phyloP scores from a whole-genome alignment of 2,113 vertebrate genomes.

The Nothocercus julius region DNA sequence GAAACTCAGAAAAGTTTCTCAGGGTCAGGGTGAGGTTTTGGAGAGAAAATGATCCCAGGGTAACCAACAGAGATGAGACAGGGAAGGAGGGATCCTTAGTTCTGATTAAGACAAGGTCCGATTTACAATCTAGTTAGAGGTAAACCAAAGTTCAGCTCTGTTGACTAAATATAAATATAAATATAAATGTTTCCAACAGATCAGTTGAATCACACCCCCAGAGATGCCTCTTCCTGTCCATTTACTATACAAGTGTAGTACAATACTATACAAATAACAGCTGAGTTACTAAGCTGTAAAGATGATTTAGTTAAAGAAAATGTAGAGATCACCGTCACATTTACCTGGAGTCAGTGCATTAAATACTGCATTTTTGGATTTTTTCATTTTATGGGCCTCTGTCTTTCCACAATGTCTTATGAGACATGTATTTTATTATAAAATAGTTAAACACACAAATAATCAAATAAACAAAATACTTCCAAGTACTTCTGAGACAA shows the following conservation, averaged over 20 bases:
- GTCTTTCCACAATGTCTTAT: background rate
- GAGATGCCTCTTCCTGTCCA: background rate
- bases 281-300: background rate
- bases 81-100: background rate
- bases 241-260: background rate
- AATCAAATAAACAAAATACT: background rate
- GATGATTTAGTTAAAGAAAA: background rate
- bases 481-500: background rate
- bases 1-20: background rate
- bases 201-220: background rate
- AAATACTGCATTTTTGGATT: background rate
- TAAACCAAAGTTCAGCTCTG: background rate
- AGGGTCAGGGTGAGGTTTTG: background rate
- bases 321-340: background rate
- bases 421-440: background rate
- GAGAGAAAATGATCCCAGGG: background rate
- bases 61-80: background rate
- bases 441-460: background rate
- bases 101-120: background rate
- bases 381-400: background rate
- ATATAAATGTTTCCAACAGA: background rate
- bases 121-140: background rate
- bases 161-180: background rate
- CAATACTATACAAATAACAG: background rate
- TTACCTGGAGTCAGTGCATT: rapidly evolving